Conservation (phyloP, 1,140 invertebrate species). For the Formica exsecta region DNA sequence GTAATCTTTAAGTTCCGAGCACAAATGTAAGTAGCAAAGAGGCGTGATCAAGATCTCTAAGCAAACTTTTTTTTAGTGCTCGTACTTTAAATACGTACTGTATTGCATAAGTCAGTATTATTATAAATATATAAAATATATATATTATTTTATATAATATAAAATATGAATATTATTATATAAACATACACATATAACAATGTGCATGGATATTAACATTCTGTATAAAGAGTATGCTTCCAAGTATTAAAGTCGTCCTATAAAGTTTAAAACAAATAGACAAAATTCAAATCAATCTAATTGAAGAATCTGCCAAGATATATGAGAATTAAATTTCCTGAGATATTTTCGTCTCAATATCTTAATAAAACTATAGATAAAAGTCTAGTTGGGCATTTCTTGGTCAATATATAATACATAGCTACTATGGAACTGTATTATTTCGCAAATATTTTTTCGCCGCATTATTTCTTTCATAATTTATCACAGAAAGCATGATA, state of each 20-base stretch:
- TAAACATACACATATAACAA: slow-evolving; percentile 9
- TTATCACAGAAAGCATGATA: slow-evolving; percentile 7
- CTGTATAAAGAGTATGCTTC: not conserved
- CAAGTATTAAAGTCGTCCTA: slow-evolving; percentile 1
- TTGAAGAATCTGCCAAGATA: slow-evolving; percentile 2
- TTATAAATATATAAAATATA: not conserved
- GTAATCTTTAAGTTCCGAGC: slow-evolving; percentile 53
- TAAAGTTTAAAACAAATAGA: not conserved
- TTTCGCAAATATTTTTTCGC: not conserved
- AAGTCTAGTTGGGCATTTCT: slow-evolving; percentile 83
- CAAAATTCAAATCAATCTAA: slow-evolving; percentile 18
- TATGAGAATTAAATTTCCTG: slow-evolving; percentile 16
- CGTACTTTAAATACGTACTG: slow-evolving; percentile 31
- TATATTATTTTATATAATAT: not conserved
- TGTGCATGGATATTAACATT: not conserved
- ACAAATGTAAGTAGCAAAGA: slow-evolving; percentile 73
- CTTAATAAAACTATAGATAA: slow-evolving; percentile 44
- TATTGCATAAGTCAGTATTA: slow-evolving; percentile 19
- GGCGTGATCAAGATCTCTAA: slow-evolving; percentile 83
- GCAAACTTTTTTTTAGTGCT: slow-evolving; percentile 65
- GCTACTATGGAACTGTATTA: slow-evolving; percentile 76
- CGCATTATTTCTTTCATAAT: not conserved
- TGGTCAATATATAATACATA: slow-evolving; percentile 77
- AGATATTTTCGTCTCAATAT: slow-evolving; percentile 14
- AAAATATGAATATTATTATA: slow-evolving; percentile 12